Evolutionary conservation across 2,113 vertebrate genomes (phyloP).

Genomic region (Struthio camelus): DNA sequence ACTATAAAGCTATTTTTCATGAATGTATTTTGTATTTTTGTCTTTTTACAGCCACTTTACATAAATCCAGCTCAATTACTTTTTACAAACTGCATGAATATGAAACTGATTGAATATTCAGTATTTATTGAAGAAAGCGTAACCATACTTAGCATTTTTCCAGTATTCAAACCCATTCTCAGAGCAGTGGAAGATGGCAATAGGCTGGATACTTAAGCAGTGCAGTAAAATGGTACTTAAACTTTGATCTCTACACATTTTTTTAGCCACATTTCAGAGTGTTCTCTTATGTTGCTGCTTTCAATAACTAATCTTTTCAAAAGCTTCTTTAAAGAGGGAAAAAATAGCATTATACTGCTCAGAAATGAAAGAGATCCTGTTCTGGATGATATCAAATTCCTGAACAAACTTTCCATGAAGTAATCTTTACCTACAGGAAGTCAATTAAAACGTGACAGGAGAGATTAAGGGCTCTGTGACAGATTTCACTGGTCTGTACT

Average conservation of each 20-base stretch:
- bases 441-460: conserved; percentile 93
- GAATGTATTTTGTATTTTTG: not conserved
- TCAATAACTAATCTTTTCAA: conserved; percentile 22
- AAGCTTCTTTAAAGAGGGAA: not conserved
- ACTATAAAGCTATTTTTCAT: not conserved
- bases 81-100: not conserved
- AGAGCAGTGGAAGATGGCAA: not conserved
- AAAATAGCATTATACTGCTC: not conserved
- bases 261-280: not conserved
- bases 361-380: conserved; percentile 33
- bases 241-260: conserved; percentile 24
- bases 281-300: not conserved
- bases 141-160: not conserved
- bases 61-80: not conserved
- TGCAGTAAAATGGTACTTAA: conserved; percentile 53
- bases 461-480: conserved; percentile 92
- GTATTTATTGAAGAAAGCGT: not conserved
- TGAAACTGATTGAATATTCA: not conserved
- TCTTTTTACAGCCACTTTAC: not conserved
- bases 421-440: conserved; percentile 93
- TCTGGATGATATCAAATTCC: conserved; percentile 73
- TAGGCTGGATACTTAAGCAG: not conserved
- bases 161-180: not conserved
- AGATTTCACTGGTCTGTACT: conserved; percentile 80
- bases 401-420: conserved; percentile 86